These are phyloP conservation scores for Acipenser ruthenus DNA, from an alignment of 2,797 vertebrate genomes.

Conservation along the genomic window DNA sequence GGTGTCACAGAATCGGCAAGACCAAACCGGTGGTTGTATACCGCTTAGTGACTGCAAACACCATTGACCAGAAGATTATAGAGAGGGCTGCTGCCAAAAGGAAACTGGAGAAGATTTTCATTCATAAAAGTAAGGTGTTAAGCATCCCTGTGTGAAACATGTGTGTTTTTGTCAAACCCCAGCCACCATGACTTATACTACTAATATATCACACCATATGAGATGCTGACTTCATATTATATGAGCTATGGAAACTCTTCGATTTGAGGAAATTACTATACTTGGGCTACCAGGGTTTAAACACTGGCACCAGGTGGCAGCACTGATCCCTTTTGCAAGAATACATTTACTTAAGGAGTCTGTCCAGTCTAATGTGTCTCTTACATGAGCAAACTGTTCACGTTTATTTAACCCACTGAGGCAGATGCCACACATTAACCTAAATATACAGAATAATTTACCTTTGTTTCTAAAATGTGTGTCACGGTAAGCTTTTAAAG, in stretches of 20 bases:
- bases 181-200: neutral
- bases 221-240: neutral
- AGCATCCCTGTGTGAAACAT: too few relatives aligned
- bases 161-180: neutral
- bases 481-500: neutral
- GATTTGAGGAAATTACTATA: too few relatives aligned
- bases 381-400: too few relatives aligned
- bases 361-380: too few relatives aligned
- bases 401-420: too few relatives aligned
- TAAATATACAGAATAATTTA: too few relatives aligned
- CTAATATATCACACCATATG: neutral
- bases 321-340: too few relatives aligned
- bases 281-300: too few relatives aligned
- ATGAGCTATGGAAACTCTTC: neutral
- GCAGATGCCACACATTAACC: too few relatives aligned
- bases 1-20: slow-evolving; percentile 94
- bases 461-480: too few relatives aligned
- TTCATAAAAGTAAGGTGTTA: slow-evolving; percentile 81
- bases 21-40: slow-evolving; percentile 92
- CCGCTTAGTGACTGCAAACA: slow-evolving; percentile 90
- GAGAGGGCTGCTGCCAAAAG: slow-evolving; percentile 91
- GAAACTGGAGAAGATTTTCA: slow-evolving; percentile 91
- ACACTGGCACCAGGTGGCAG: too few relatives aligned
- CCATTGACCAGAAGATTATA: slow-evolving; percentile 90
- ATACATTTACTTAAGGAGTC: too few relatives aligned